Evolutionary conservation across 2,888 invertebrate genomes (phyloP), one percentile per base, ranked within the genome.

Genomic region (Pediacus dermestoides): DNA sequence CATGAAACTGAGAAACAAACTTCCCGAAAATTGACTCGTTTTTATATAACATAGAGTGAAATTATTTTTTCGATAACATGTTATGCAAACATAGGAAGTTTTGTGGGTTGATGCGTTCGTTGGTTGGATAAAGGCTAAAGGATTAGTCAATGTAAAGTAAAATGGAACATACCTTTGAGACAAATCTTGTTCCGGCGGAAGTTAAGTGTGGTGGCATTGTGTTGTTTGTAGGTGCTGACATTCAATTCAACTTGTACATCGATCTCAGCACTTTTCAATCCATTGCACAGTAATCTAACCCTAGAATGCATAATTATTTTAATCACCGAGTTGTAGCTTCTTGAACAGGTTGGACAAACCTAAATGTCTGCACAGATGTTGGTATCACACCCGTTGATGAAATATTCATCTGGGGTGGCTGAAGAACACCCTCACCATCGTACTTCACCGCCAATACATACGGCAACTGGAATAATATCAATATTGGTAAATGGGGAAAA

Each of bases 121-220:
- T n/a, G n/a, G 21, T 7, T 18, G 21, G 6, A 18, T 18, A 18
- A 18, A 6, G 21, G n/a, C 6, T 7, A 7, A n/a, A 18, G 21
- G n/a, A 18, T 7, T 18, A n/a, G 21, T 7, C 6, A 18, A 18
- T 18, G 21, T 7, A 18, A 16, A 11, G 16, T 7, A 27, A 6
- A 34, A 26, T 10, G 8, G 8, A 11, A 23, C 62, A 67, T 61
- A 85, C 86, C 85, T 79, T 85, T 83, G 47, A 85, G 75, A 66
- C 92, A 92, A 57, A 90, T 87, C 73, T 91, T 92, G 69, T 87
- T 88, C 50, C 92, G 75, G 60, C 83, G 83, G 71, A 92, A 85
- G 53, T 82, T 78, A 39, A 92, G 74, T 50, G 75, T 72, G 6
- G 85, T 83, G 58, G 82, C 81, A 63, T 84, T 81, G 67, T 84